phyloP scores from a whole-genome alignment of 2,113 vertebrate species.

The Bothrops jararaca region DNA sequence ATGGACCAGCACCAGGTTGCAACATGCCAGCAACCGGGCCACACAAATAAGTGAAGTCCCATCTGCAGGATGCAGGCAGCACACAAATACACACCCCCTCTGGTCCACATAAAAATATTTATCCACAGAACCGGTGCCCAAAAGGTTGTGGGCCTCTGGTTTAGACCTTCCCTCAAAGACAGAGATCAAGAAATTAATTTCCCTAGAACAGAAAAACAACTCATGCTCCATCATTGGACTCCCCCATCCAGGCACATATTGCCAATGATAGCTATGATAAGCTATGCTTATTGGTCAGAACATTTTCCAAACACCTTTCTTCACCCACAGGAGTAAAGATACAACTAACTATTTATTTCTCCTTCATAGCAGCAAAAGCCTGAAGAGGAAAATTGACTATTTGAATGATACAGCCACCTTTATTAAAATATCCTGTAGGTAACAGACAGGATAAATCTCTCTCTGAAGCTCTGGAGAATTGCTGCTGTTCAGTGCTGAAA shows the following conservation, averaged over 20 bases:
- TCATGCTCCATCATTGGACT: no score
- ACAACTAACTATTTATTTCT: no score
- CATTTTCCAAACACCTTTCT: no score
- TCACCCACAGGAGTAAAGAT: no score
- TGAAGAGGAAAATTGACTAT: no score
- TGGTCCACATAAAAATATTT: background rate
- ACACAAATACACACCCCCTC: background rate
- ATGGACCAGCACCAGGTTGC: accelerated
- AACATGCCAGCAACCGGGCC: background rate
- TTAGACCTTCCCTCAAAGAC: background rate
- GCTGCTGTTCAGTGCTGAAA: background rate
- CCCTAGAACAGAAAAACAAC: no score
- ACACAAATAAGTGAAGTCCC: background rate
- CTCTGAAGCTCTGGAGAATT: background rate
- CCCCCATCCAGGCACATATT: no score
- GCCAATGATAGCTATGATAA: no score
- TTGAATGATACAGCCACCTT: no score
- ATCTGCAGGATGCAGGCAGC: background rate
- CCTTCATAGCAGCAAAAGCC: no score
- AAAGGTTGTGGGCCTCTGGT: background rate
- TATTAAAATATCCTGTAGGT: background rate
- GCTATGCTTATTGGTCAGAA: no score
- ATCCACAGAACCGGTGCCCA: background rate
- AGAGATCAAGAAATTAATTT: no score
- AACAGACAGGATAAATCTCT: background rate